Evolutionary conservation across 2,888 invertebrate genomes (phyloP).

Genomic region (Liopterus haemorrhoidalis): DNA sequence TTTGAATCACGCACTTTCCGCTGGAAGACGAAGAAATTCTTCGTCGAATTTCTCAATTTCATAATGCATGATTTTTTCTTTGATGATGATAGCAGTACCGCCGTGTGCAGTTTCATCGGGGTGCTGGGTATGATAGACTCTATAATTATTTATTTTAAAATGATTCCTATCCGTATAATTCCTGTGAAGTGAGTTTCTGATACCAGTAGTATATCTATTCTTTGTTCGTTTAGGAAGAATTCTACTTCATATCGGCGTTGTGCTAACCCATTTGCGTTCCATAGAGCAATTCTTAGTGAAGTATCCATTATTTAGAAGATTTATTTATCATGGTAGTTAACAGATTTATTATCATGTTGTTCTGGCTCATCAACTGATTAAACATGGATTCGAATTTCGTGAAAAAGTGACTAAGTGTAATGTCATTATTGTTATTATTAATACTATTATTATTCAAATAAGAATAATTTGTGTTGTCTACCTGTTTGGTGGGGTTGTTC

Average conservation of each 20-base stretch:
- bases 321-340: slow-evolving; percentile 12
- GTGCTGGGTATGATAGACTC: slow-evolving; percentile 25
- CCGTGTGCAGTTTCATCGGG: slow-evolving; percentile 27
- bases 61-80: slow-evolving; percentile 26
- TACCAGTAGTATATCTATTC: slow-evolving; percentile 19
- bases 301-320: too few relatives aligned
- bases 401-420: too few relatives aligned
- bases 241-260: slow-evolving; percentile 15
- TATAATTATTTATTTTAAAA: slow-evolving; percentile 24
- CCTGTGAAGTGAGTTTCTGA: slow-evolving; percentile 27
- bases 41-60: slow-evolving; percentile 14
- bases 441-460: too few relatives aligned
- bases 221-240: slow-evolving; percentile 18
- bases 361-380: slow-evolving; percentile 11
- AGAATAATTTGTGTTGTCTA: too few relatives aligned
- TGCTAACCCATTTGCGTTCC: slow-evolving; percentile 16
- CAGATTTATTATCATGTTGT: slow-evolving; percentile 14
- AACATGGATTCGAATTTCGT: slow-evolving; percentile 17
- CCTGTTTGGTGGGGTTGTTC: too few relatives aligned
- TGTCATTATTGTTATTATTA: too few relatives aligned
- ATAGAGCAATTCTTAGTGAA: slow-evolving; percentile 12
- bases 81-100: slow-evolving; percentile 26
- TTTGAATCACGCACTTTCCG: slow-evolving; percentile 17
- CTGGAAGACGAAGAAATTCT: slow-evolving; percentile 25
- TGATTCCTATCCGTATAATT: slow-evolving; percentile 24